Evolutionary conservation across 2,888 invertebrate genomes (phyloP).

Genomic region (Tetrapedia diversipes): DNA sequence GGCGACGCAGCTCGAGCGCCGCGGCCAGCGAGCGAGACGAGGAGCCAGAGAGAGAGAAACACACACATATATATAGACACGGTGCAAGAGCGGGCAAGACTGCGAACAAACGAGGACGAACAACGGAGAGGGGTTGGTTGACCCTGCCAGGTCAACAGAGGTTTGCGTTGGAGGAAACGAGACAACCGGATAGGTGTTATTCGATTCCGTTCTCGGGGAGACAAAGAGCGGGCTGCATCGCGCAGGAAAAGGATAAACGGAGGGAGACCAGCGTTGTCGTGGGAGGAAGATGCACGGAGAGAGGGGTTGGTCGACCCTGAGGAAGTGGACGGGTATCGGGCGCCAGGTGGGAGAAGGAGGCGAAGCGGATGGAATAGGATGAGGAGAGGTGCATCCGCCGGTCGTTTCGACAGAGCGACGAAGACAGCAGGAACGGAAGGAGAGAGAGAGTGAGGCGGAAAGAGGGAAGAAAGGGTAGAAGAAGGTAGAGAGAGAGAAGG

Average conservation of each 20-base stretch:
- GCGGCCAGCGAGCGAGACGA: constrained; percentile 3
- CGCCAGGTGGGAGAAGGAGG: constrained; percentile 41
- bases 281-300: constrained; percentile 49
- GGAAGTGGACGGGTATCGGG: constrained; percentile 26
- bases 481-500: constrained; percentile 7
- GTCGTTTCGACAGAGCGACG: not conserved
- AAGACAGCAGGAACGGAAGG: not conserved
- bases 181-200: constrained; percentile 38
- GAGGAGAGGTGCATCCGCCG: not conserved
- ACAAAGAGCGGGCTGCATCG: constrained; percentile 43
- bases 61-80: too few species aligned
- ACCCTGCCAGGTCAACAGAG: constrained; percentile 52
- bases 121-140: constrained; percentile 56
- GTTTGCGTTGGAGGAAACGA: constrained; percentile 10
- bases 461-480: not conserved
- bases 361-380: constrained; percentile 27
- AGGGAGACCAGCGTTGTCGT: constrained; percentile 25
- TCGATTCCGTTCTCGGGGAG: constrained; percentile 44
- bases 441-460: not conserved
- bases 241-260: constrained; percentile 27
- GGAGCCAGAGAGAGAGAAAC: too few species aligned
- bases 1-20: constrained; percentile 41
- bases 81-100: not conserved
- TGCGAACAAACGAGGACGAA: constrained; percentile 15
- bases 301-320: constrained; percentile 59